Base-by-base conservation (phyloP, 2,113 vertebrate genomes). In the Climacteris rufus region DNA sequence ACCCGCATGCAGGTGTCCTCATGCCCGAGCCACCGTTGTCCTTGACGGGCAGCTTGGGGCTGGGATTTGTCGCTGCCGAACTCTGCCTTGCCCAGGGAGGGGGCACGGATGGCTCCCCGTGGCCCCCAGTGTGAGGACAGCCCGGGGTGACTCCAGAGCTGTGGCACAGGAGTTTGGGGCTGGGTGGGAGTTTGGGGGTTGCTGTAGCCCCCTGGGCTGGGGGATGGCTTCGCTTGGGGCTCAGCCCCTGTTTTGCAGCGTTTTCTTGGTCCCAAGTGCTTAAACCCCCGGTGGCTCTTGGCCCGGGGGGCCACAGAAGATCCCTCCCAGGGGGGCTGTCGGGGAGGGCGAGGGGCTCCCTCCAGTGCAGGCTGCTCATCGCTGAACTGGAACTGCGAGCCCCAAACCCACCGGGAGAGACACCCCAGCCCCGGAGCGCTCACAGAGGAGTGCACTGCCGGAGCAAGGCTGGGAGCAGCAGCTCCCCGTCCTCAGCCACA, bases 1-100 rank as follows among this genome's bases (percentile, higher is more conserved):
- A 22, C 28, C 2, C 0, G 14, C 1, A 10, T 4, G 61, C 0
- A 0, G 78, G 28, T 2, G 2, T 13, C 37, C 75, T 40, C 3
- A 0, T 35, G 37, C 47, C 79, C 1, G 15, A 2, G 17, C 63
- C 31, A 3, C 37, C 1, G 0, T 11, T 63, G 95, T 91, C 87
- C 96, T 96, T 96, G 93, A 72, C 4, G 2, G 56, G 83, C 3
- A 0, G 9, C 60, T 37, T 3, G 44, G 65, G 61, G 79, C 40
- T 65, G 89, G 87, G 33, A 18, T 91, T 52, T 94, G 90, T 69
- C 83, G 11, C 89, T 2, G 15, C 52, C 19, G 33, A 25, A 2
- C 78, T 31, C 90, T 75, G 89, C 56, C 47, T 1, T 19, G 68
- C 64, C 56, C 60, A 5, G 66, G 47, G 49, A 59, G 40, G 78